phyloP scores from a whole-genome alignment of 2,888 invertebrate genomes.

The Sympetrum striolatum region DNA sequence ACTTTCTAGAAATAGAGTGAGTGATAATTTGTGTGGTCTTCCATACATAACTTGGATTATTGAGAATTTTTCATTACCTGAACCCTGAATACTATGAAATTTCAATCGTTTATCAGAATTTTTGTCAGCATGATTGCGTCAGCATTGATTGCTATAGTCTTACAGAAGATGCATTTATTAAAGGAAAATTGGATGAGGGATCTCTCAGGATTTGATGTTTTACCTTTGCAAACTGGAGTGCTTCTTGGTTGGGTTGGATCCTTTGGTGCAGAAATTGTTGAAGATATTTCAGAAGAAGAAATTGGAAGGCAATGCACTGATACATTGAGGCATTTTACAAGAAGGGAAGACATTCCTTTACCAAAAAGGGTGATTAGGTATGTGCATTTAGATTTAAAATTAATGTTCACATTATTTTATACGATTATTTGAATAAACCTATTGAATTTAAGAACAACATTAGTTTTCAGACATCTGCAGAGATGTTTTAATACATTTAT shows the following conservation, averaged over 20 bases:
- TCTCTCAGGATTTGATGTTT: slow-evolving; percentile 71
- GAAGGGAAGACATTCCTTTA: slow-evolving; percentile 59
- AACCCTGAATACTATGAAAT: too few relatives aligned
- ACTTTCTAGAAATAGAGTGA: background rate
- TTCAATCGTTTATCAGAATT: too few relatives aligned
- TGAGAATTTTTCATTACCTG: too few relatives aligned
- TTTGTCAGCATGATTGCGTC: background rate
- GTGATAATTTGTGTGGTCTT: background rate
- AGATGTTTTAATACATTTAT: too few relatives aligned
- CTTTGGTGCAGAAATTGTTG: slow-evolving; percentile 66
- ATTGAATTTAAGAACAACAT: too few relatives aligned
- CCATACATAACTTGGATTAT: background rate
- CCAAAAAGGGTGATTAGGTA: slow-evolving; percentile 62
- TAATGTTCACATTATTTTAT: slow-evolving; percentile 43
- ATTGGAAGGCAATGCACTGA: slow-evolving; percentile 63
- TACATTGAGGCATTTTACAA: slow-evolving; percentile 63
- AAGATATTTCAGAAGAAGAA: slow-evolving; percentile 62
- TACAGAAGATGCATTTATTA: background rate
- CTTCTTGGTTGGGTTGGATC: slow-evolving; percentile 73
- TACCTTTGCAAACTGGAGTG: slow-evolving; percentile 60
- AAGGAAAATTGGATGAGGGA: slow-evolving; percentile 63
- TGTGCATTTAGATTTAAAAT: slow-evolving; percentile 40
- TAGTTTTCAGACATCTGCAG: too few relatives aligned
- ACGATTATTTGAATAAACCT: background rate
- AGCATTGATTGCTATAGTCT: too few relatives aligned